Percentiles rank a stretch among this genome's conserved stretches.
These are phyloP conservation scores for Siniperca scherzeri DNA, from an alignment of 2,797 vertebrate species.

Conservation along the genomic window DNA sequence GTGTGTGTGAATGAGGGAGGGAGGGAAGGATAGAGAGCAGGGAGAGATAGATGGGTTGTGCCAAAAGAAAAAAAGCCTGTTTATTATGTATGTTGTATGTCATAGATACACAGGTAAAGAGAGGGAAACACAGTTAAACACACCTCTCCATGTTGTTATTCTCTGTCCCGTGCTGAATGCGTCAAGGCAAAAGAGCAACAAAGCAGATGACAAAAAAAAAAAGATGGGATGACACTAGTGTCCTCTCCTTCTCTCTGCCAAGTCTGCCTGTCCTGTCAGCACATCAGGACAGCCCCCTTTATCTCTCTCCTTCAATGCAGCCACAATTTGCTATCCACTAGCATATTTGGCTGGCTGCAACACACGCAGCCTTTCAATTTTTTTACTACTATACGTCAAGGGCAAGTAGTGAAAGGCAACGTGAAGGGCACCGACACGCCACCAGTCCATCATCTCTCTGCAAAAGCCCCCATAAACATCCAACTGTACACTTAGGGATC, in stretches of 20 bases:
- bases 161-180: constrained; percentile 5
- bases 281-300: constrained; percentile 33
- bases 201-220: constrained; percentile 40
- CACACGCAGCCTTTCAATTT: constrained; percentile 12
- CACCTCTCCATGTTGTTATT: not conserved
- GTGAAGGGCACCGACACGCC: constrained; percentile 60
- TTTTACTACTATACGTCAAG: constrained; percentile 55
- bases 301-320: constrained; percentile 42
- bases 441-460: constrained; percentile 15
- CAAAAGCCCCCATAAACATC: constrained; percentile 9
- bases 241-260: constrained; percentile 68
- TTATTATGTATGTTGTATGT: not conserved
- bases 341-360: constrained; percentile 43
- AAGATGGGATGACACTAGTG: constrained; percentile 69
- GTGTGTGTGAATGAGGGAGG: constrained; percentile 18
- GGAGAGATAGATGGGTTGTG: not conserved
- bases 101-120: not conserved
- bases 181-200: constrained; percentile 33
- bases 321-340: constrained; percentile 48
- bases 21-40: not conserved
- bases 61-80: not conserved
- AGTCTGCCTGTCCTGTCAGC: constrained; percentile 71
- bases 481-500: constrained; percentile 10
- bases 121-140: not conserved
- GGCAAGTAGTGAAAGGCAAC: constrained; percentile 49